Base-by-base conservation (phyloP, 2,113 vertebrate genomes). In the Lagopus leucura region DNA sequence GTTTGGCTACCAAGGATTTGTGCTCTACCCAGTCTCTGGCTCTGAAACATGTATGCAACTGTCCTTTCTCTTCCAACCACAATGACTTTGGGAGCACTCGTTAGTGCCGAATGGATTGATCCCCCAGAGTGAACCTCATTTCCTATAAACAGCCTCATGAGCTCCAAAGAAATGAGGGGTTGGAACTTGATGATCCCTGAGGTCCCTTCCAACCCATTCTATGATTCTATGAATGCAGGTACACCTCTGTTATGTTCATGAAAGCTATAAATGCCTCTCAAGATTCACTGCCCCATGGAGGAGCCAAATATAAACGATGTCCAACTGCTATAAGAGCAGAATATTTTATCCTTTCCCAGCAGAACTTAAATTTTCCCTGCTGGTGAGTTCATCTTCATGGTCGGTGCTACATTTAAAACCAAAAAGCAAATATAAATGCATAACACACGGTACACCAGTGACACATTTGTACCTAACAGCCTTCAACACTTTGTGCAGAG, bases 71-170 rank as follows among this genome's bases (percentile, higher is more conserved):
- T 76, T 55, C 43, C 38, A 84, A 40, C 43, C 27, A 43, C 48
- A 21, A 0, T 8, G 16, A 30, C 28, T 5, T 13, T 5, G 19
- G 3, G 5, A 19, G 3, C 10, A 48, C 10, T 3, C 1, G 50
- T 21, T 12, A 40, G 16, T 36, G 20, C 20, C 61, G 54, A 30
- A 10, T 10, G 17, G 50, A 47, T 60, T 4, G 4, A 8, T 45
- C 73, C 54, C 25, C 60, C 30, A 24, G 22, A 84, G 15, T 2
- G 21, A 19, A 72, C 30, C 48, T 50, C 50, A 18, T 10, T 8
- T 24, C 22, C 55, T 66, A 63, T 1, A 1, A 72, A 38, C 13
- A 36, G 6, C 30, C 43, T 30, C 27, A 14, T 32, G 11, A 47
- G 4, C 21, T 80, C 27, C 1, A 0, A 76, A 48, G 48, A 9